Conservation (phyloP, 2,888 invertebrate species). For the Colostygia pectinataria region DNA sequence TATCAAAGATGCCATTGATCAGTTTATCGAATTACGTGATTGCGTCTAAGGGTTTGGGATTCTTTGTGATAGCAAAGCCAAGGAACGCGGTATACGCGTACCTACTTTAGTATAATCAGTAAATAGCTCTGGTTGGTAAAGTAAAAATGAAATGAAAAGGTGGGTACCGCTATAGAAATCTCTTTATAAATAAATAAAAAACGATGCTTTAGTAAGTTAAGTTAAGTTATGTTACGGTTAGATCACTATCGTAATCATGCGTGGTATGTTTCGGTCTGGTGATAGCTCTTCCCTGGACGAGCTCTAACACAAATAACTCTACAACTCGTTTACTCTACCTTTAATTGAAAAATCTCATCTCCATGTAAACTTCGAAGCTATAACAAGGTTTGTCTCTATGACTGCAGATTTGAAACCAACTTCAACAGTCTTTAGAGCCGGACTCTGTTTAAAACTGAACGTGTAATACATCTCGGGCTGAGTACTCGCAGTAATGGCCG, state of each 20-base stretch:
- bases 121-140: slow-evolving; percentile 2
- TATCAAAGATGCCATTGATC: slow-evolving; percentile 57
- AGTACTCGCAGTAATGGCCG: slow-evolving; percentile 73
- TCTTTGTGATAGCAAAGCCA: slow-evolving; percentile 19
- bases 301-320: no score
- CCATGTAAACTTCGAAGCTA: no score
- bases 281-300: no score
- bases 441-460: slow-evolving; percentile 13
- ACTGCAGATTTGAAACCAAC: no score
- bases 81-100: background rate
- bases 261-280: no score
- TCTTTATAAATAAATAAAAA: background rate
- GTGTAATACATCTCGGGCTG: slow-evolving; percentile 7
- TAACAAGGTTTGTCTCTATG: background rate
- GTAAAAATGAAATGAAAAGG: background rate
- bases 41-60: slow-evolving; percentile 35
- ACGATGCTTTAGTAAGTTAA: no score
- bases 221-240: no score
- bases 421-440: background rate
- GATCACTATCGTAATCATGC: no score
- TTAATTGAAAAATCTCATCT: no score
- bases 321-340: no score
- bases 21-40: slow-evolving; percentile 56
- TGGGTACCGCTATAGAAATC: background rate
- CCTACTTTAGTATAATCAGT: slow-evolving; percentile 11